Base-by-base conservation (phyloP, 2,888 invertebrate species). In the Platypus cylindrus region DNA sequence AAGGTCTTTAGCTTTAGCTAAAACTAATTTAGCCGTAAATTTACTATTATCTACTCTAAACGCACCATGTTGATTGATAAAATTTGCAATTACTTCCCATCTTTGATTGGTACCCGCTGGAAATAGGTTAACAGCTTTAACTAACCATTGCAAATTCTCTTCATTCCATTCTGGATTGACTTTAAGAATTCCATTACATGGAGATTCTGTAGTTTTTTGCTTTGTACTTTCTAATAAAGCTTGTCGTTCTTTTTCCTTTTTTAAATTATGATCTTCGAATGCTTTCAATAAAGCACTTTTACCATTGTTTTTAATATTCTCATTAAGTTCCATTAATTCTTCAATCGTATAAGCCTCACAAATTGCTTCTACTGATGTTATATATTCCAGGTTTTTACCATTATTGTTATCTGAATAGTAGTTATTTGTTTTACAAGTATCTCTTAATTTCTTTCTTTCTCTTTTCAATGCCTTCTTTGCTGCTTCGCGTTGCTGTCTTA, bases 81-180 rank as follows among this genome's bases (percentile, higher is more conserved):
- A 99, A 55, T 89, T 85, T 0, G 95, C 87, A 3, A 98, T 90
- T 0, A 94, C 90, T 40, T 56, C 56, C 70, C 69, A 78, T 51
- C 91, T 72, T 55, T 90, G 85, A 53, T 80, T 83, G 0, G 97
- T 98, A 11, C 91, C 98, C 4, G 95, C 94, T 0, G 98, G 98
- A 59, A 95, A 98, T 3, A 97, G 63, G 63, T 97, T 97, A 0
- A 97, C 94, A 13, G 93, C 94, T 63, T 98, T 98, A 33, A 97
- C 91, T 3, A 98, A 70, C 28, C 90, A 65, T 54, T 90, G 87
- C 13, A 90, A 69, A 58, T 91, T 87, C 40, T 83, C 84, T 32
- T 76, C 75, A 9, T 72, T 72, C 98, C 98, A 99, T 37, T 69
- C 71, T 8, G 71, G 66, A 0, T 70, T 65, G 3, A 64, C 60